Evolutionary conservation across 2,113 vertebrate species (phyloP).

Genomic region (Rallus limicola): DNA sequence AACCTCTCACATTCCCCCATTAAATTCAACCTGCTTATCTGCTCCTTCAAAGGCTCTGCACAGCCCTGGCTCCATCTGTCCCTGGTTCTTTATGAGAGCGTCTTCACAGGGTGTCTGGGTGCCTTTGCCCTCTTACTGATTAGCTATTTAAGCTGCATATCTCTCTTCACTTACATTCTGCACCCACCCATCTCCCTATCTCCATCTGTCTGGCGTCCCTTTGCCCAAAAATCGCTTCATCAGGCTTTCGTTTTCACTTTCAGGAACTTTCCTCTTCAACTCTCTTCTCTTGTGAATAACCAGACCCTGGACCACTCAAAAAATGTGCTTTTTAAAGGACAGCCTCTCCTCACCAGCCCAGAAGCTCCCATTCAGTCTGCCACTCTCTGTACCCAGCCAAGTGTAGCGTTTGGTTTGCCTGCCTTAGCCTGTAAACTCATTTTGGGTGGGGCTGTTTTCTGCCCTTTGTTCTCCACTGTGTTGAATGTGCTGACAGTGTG

Average conservation of each 20-base stretch:
- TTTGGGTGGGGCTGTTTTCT: constrained; percentile 63
- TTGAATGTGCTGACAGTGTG: constrained; percentile 61
- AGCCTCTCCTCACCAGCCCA: neutral
- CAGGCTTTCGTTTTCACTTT: constrained; percentile 40
- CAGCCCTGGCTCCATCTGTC: constrained; percentile 67
- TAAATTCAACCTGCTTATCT: constrained; percentile 68
- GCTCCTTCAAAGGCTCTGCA: constrained; percentile 58
- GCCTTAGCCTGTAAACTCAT: constrained; percentile 65
- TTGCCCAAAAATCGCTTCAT: constrained; percentile 24
- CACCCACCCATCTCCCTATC: constrained; percentile 34
- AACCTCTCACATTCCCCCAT: constrained; percentile 61
- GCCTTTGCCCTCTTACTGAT: constrained; percentile 58
- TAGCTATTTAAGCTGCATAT: constrained; percentile 46
- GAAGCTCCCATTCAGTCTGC: constrained; percentile 17
- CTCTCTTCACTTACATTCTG: constrained; percentile 32
- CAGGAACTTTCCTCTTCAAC: constrained; percentile 16
- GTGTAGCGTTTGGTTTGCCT: constrained; percentile 58
- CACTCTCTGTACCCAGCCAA: constrained; percentile 14
- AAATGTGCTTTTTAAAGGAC: neutral
- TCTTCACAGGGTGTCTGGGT: constrained; percentile 64
- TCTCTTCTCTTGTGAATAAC: neutral
- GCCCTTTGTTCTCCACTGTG: constrained; percentile 58
- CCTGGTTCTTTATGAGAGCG: constrained; percentile 44
- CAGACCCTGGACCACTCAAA: neutral
- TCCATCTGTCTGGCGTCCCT: constrained; percentile 52